Evolutionary conservation across 2,797 vertebrate species (phyloP).

Genomic region (Scleropages formosus): DNA sequence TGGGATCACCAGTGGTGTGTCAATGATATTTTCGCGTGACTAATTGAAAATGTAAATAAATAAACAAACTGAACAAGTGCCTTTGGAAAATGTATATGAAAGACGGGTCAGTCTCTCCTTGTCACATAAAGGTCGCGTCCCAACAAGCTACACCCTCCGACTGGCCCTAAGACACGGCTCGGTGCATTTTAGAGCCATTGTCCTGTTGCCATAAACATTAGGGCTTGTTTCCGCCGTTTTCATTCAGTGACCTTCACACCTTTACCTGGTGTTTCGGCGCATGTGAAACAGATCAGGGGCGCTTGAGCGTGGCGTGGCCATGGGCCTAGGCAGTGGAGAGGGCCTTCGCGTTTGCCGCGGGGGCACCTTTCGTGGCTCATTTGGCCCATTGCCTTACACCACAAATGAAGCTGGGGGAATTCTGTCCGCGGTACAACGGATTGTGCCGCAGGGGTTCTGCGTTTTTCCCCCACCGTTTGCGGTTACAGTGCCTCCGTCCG

Average conservation of each 20-base stretch:
- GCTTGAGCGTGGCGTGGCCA: constrained; percentile 16
- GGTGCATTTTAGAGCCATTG: constrained; percentile 10
- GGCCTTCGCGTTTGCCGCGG: not conserved
- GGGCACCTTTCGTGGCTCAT: constrained; percentile 24
- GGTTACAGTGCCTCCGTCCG: not conserved
- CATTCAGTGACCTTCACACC: constrained; percentile 30
- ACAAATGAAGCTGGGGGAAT: constrained; percentile 26
- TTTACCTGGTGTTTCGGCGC: constrained; percentile 24
- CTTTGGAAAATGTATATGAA: not conserved
- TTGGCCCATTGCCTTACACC: constrained; percentile 19
- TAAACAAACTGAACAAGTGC: no score
- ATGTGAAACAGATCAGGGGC: constrained; percentile 18
- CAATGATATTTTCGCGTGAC: not conserved
- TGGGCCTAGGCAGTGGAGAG: constrained; percentile 15
- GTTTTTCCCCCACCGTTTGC: not conserved
- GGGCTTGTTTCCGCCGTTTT: constrained; percentile 21
- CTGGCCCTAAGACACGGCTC: constrained; percentile 5
- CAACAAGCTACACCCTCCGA: not conserved
- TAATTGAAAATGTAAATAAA: not conserved
- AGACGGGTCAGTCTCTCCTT: constrained; percentile 17
- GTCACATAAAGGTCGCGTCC: not conserved
- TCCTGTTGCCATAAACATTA: constrained; percentile 23
- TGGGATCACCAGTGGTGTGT: not conserved
- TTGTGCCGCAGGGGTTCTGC: constrained; percentile 15
- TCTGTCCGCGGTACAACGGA: constrained; percentile 15